Evolutionary conservation across 2,797 vertebrate genomes (phyloP).

Genomic region (Lepus oiostolus): DNA sequence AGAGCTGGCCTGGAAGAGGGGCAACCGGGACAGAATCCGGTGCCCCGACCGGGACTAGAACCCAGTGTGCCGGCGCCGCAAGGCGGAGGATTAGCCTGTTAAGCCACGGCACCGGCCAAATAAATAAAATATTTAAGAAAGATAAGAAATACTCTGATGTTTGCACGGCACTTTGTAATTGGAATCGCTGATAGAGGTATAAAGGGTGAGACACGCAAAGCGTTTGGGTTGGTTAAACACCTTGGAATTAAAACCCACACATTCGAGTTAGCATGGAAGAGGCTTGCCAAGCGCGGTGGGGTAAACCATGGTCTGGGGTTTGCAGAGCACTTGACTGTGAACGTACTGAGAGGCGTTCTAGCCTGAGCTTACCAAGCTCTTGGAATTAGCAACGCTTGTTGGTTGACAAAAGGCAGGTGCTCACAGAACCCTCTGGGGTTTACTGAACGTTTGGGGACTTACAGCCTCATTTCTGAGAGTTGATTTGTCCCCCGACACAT

Average conservation of each 20-base stretch:
- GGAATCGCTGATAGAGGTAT: neutral
- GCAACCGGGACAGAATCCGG: too few species aligned
- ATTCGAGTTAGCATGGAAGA: neutral
- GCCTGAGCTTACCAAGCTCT: neutral
- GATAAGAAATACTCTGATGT: neutral
- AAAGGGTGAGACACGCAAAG: neutral
- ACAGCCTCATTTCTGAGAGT: neutral
- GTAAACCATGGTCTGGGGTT: neutral
- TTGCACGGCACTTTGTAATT: neutral
- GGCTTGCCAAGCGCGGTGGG: neutral
- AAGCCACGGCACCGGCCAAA: too few species aligned
- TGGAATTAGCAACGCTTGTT: neutral
- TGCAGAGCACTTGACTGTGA: neutral
- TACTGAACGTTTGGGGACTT: neutral
- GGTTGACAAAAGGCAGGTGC: neutral
- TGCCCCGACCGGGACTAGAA: too few species aligned
- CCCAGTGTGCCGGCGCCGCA: too few species aligned
- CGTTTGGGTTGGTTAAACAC: neutral
- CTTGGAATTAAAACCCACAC: conserved; percentile 9
- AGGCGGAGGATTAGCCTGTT: too few species aligned
- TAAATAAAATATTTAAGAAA: too few species aligned
- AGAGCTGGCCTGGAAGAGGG: too few species aligned
- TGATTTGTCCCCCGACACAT: neutral
- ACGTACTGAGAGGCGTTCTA: neutral
- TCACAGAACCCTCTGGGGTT: conserved; percentile 37